Evolutionary conservation across 2,113 vertebrate genomes (phyloP), one percentile per base, ranked within the genome.

Genomic region (Nettapus auritus): DNA sequence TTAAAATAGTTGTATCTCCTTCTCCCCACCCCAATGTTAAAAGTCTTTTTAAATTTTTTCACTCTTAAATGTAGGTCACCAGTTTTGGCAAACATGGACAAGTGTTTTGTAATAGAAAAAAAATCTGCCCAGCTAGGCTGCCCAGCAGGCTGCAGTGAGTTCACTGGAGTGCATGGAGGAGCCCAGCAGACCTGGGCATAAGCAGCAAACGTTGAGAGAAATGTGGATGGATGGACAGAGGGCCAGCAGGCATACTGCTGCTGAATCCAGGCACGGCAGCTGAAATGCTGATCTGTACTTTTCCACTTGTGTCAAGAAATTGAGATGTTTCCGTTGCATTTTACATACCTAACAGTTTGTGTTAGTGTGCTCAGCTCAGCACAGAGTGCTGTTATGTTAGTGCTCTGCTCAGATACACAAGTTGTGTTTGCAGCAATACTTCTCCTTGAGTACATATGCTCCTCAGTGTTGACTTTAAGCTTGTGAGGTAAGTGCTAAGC

Each of bases 41-140:
- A 40, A 38, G 17, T 50, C 21, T 25, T 50, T 22, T 50, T 15
- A 22, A 11, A 14, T 42, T 19, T 31, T 46, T 31, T 6, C 11
- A 31, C n/a, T 74, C 11, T 77, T 68, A 77, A 88, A 91, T 86
- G 57, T 94, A 84, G 94, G 94, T 93, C 90, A 88, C 64, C 59
- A n/a, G 5, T 84, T 88, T 68, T 93, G 73, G 80, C 80, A 90
- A 80, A 86, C 33, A 76, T 60, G 62, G 34, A 44, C 0, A 1
- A 0, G 3, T 4, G 29, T 80, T 93, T 94, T 90, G 40, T 82
- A 71, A 21, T 33, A 84, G 69, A 23, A 80, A 91, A 91, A 91
- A 88, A 64, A 20, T 74, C 55, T 44, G 23, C 55, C 25, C 34
- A 83, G 71, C 63, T 83, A 86, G 70, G 55, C 91, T 25, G 13